Evolutionary conservation across 2,113 vertebrate species (phyloP).

Genomic region (Erpornis zantholeuca): DNA sequence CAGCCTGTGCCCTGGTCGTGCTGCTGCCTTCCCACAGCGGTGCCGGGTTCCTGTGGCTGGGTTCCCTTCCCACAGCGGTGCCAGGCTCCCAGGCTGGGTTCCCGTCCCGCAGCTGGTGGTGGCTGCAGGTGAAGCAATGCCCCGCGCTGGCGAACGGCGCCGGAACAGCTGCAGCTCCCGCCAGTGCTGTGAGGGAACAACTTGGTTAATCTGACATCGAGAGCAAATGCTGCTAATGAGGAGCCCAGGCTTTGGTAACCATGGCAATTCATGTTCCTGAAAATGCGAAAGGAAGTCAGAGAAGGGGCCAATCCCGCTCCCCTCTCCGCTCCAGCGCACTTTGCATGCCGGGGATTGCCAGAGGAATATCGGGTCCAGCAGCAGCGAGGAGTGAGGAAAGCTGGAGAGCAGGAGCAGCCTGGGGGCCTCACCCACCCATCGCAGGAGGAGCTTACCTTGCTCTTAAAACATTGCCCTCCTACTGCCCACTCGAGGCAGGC

Average conservation of each 20-base stretch:
- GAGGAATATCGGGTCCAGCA: background rate
- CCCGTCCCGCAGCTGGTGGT: background rate
- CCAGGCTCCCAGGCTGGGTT: background rate
- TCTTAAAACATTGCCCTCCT: background rate
- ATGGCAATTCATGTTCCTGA: constrained; percentile 56
- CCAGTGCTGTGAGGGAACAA: background rate
- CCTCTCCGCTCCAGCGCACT: rapidly evolving
- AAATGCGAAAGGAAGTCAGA: background rate
- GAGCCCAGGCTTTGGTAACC: constrained; percentile 61
- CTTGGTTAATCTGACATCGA: constrained; percentile 56
- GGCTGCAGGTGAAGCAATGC: background rate
- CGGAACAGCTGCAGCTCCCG: background rate
- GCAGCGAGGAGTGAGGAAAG: rapidly evolving
- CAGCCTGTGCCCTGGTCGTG: background rate
- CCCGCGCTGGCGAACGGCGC: background rate
- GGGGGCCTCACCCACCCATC: background rate
- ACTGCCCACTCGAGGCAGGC: background rate
- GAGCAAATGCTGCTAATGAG: constrained; percentile 58
- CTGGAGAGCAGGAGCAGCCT: background rate
- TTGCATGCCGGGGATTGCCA: background rate
- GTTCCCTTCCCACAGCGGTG: background rate
- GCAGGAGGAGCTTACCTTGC: background rate
- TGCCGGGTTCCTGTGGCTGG: background rate
- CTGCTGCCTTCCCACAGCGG: background rate
- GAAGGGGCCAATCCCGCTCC: background rate